Evolutionary conservation across 2,113 vertebrate species (phyloP), one percentile per base, ranked within the genome.

Genomic region (Phyllopteryx taeniolatus): DNA sequence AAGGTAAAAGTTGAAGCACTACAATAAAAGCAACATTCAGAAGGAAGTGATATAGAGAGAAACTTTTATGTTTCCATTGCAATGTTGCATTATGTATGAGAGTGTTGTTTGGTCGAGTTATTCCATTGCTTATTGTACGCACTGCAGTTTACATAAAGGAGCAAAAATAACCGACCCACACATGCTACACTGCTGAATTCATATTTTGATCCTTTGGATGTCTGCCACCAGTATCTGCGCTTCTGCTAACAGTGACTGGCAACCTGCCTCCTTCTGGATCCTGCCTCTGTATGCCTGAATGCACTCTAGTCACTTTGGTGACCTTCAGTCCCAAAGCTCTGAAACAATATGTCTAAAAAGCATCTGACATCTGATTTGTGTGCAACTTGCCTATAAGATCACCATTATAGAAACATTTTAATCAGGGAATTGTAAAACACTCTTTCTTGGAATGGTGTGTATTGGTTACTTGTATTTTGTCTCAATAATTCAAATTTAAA

Each of bases 211-310:
- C 39, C 43, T 56, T 73, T 83, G 77, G 79, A 78, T 74, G 63
- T 43, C 43, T 62, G 74, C 75, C 74, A 77, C 46, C 56, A 70
- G 63, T 76, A 78, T 53, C 66, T 65, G 39, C 53, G 70, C 71
- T 72, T 67, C 56, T 44, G 6, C 49, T 73, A 65, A 84, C 80
- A 85, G 83, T 84, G 80, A 78, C 76, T 85, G 85, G 83, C 87
- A 81, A 35, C 33, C 49, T 76, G 76, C 83, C 78, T 72, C 67
- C 31, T 74, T 62, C 60, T 43, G 70, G 62, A 79, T 79, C 63
- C 78, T 78, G 63, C 79, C 79, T 70, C 72, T 8, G 6, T 31
- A 72, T 49, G 57, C 66, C 46, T 68, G 72, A 76, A 54, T 62
- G 56, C 67, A 75, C 49, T 46, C 19, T 19, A 43, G 62, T 64